Percentiles rank a stretch among this genome's conserved stretches.
These are phyloP conservation scores for Entomyzon cyanotis DNA, from an alignment of 2,113 vertebrate genomes.

Conservation along the genomic window DNA sequence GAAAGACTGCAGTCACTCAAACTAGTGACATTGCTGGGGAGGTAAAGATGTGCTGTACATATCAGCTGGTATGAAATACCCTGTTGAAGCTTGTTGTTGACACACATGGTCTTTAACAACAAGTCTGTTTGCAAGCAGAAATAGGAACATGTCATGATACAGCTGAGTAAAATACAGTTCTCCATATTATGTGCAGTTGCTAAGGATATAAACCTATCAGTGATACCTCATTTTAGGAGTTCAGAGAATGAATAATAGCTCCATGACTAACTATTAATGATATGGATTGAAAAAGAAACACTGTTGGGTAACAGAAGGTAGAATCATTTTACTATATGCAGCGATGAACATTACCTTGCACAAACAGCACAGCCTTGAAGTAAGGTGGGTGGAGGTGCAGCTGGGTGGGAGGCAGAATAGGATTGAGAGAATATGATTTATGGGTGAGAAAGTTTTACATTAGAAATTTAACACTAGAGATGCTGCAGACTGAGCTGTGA, in stretches of 20 bases:
- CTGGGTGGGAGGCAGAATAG: constrained; percentile 48
- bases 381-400: constrained; percentile 53
- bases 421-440: constrained; percentile 39
- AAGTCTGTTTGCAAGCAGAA: constrained; percentile 57
- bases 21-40: not conserved
- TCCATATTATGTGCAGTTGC: constrained; percentile 63
- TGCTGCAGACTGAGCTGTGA: not conserved
- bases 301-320: constrained; percentile 69
- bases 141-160: not conserved
- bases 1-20: not conserved
- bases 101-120: not conserved
- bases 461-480: constrained; percentile 17
- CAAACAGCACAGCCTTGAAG: constrained; percentile 61
- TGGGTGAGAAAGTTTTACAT: constrained; percentile 23
- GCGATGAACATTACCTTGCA: constrained; percentile 60
- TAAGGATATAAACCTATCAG: constrained; percentile 64
- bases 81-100: constrained; percentile 33
- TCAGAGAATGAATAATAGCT: constrained; percentile 71
- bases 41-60: not conserved
- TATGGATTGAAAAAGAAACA: constrained; percentile 53
- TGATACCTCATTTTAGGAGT: constrained; percentile 66
- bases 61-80: constrained; percentile 25
- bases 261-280: constrained; percentile 77
- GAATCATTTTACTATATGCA: constrained; percentile 65
- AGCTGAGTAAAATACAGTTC: constrained; percentile 43